Evolutionary conservation across 2,888 invertebrate genomes (phyloP).

Genomic region (Lampropteryx suffumata): DNA sequence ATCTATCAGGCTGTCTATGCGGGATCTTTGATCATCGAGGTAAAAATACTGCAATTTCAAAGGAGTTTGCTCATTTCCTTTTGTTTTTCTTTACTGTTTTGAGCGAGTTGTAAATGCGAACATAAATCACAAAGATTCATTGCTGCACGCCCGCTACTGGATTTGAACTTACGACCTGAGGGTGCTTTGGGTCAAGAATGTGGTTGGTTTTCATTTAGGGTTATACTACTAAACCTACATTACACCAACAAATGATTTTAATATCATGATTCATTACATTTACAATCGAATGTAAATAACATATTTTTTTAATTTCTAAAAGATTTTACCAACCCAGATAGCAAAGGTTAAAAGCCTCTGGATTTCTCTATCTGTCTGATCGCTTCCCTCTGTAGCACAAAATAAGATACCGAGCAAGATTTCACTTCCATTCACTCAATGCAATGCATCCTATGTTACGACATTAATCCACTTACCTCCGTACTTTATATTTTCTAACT

Average conservation of each 20-base stretch:
- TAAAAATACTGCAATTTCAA: constrained; percentile 2
- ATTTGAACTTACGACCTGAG: constrained; percentile 17
- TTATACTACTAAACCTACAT: background rate
- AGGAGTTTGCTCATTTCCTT: constrained; percentile 1
- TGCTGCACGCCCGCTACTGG: constrained; percentile 13
- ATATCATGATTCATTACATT: no score
- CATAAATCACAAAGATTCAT: constrained; percentile 24
- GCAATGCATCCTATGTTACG: background rate
- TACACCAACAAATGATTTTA: no score
- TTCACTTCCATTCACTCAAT: background rate
- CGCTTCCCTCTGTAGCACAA: no score
- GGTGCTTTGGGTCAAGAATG: constrained; percentile 10
- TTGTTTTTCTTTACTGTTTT: constrained; percentile 27
- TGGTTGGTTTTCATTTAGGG: background rate
- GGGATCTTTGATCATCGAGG: background rate
- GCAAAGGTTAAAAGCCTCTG: no score
- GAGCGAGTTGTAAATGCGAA: constrained; percentile 24
- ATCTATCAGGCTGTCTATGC: background rate
- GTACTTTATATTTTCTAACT: constrained; percentile 95
- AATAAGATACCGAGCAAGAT: background rate
- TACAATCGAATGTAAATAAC: no score
- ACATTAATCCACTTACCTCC: constrained; percentile 86
- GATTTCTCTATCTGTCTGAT: no score
- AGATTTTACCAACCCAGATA: no score
- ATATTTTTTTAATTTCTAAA: no score